Percentiles rank a stretch among this genome's conserved stretches.
phyloP scores from a whole-genome alignment of 2,113 vertebrate genomes.

The Orthonyx spaldingii region DNA sequence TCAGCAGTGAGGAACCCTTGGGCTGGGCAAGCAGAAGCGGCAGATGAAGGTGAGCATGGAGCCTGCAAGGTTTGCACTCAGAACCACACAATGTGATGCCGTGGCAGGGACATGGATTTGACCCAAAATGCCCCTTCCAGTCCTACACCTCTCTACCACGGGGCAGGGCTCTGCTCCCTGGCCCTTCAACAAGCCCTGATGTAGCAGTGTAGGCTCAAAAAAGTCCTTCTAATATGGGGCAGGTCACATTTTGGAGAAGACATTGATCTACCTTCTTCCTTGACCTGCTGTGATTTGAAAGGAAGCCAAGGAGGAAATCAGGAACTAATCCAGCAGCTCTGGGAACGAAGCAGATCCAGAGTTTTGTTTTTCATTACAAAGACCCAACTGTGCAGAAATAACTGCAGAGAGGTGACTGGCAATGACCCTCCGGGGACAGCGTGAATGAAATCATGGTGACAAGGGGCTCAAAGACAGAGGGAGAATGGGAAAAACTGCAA shows the following conservation, averaged over 20 bases:
- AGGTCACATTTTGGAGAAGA: background rate
- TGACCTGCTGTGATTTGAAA: background rate
- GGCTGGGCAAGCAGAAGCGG: background rate
- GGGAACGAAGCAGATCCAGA: constrained; percentile 50
- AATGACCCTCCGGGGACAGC: background rate
- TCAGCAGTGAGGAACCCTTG: background rate
- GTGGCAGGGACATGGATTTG: background rate
- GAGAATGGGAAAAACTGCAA: background rate
- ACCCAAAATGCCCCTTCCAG: background rate
- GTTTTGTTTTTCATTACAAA: constrained; percentile 46
- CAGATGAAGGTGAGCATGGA: background rate
- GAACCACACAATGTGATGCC: background rate
- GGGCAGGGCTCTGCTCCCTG: background rate
- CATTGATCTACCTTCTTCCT: background rate
- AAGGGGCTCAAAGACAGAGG: background rate
- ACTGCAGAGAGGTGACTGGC: constrained; percentile 13
- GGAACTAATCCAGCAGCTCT: constrained; percentile 45
- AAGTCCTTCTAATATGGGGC: background rate
- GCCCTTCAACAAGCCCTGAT: background rate
- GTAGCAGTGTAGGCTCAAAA: background rate
- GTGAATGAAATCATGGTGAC: background rate
- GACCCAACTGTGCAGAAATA: constrained; percentile 51
- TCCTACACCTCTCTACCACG: background rate
- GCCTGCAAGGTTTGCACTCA: background rate
- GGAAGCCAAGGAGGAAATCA: constrained; percentile 37